Evolutionary conservation across 2,113 vertebrate genomes (phyloP), one percentile per base, ranked within the genome.

Genomic region (Chaetodon auriga): DNA sequence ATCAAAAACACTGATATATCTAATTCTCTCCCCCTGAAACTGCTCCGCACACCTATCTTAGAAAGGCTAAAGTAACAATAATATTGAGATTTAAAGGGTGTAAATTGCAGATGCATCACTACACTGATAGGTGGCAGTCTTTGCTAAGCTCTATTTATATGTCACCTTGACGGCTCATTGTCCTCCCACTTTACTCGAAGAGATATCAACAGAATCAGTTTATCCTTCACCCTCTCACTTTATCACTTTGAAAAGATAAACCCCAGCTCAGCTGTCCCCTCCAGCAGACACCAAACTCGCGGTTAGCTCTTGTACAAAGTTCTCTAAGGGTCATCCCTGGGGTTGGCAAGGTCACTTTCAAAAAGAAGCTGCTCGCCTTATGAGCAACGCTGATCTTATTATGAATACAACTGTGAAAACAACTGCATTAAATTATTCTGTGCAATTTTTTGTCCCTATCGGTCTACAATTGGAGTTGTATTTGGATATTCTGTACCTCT

Each of bases 51-150:
- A 41, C 30, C 9, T 3, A 15, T 57, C 51, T 41, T 19, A 70
- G 1, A 36, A 64, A 49, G 13, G 13, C 12, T 51, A 36, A 1
- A 0, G 48, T 35, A 79, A 14, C 35, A 7, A 38, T 1, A 35
- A 64, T 23, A 64, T 23, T 41, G 15, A 48, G 3, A 36, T 57
- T 49, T 6, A 30, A 46, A 49, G 19, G 1, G 46, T 57, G 11
- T 19, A 51, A 63, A 36, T 41, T 89, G 86, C 64, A 87, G 25
- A 58, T 81, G 36, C 36, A 19, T 65, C 12, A 7, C 8, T n/a
- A 23, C 45, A 45, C 54, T 54, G 60, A 74, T 48, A 75, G 81
- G 58, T 80, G 75, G 58, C 83, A 85, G 73, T 71, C 45, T 84
- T 80, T 36, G 35, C 46, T 58, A 23, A 80, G 16, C 38, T 61